Evolutionary conservation across 2,113 vertebrate genomes (phyloP).

Genomic region (Myiozetetes cayanensis): DNA sequence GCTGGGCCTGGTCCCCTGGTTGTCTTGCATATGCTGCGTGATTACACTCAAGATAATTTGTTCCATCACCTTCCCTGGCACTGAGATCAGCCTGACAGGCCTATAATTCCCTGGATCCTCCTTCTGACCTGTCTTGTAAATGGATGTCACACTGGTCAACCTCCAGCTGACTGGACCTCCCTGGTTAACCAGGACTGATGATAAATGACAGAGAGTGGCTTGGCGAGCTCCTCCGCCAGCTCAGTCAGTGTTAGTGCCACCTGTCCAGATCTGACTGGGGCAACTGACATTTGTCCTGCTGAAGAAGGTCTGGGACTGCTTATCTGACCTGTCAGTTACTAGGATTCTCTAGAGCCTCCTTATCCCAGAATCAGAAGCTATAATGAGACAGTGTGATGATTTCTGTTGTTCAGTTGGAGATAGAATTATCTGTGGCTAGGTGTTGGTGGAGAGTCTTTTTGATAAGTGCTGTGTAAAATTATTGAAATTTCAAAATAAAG

Average conservation of each 20-base stretch:
- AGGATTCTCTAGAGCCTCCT: not conserved
- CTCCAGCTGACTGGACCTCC: not conserved
- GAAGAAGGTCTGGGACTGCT: not conserved
- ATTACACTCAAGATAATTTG: not conserved
- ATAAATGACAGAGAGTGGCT: not conserved
- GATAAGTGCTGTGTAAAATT: not conserved
- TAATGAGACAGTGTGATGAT: not conserved
- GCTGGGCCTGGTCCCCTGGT: not conserved
- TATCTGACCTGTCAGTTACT: not conserved
- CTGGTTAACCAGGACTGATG: not conserved
- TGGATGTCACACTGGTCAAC: not conserved
- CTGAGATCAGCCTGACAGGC: not conserved
- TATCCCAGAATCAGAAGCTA: not conserved
- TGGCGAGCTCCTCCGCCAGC: not conserved
- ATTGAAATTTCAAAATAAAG: not conserved
- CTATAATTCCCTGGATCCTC: not conserved
- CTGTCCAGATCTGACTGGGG: not conserved
- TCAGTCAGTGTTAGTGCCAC: not conserved
- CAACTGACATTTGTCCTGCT: not conserved
- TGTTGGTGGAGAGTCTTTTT: not conserved
- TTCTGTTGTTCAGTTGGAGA: not conserved
- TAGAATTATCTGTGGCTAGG: not conserved
- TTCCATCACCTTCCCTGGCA: not conserved
- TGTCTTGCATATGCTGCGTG: not conserved
- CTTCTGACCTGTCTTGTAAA: not conserved